Evolutionary conservation across 2,113 vertebrate species (phyloP).

Genomic region (Tringa solitaria): DNA sequence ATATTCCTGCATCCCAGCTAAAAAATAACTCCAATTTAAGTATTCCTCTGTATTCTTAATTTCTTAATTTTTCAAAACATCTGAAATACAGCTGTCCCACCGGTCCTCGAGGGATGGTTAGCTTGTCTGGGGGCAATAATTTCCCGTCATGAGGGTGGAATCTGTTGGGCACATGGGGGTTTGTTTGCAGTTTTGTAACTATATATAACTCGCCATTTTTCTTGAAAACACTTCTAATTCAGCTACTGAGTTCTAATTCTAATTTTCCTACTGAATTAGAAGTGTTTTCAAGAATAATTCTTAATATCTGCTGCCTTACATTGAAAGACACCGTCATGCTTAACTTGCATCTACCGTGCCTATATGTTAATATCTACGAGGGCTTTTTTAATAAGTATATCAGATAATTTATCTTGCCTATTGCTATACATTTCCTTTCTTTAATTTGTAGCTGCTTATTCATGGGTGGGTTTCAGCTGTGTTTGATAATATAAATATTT

Average conservation of each 20-base stretch:
- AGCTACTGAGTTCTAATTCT: too few species aligned
- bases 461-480: background rate
- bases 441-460: background rate
- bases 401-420: background rate
- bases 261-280: background rate
- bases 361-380: background rate
- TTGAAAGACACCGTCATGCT: background rate
- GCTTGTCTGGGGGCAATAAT: background rate
- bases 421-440: background rate
- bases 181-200: background rate
- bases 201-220: too few species aligned
- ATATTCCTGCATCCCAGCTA: background rate
- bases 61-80: background rate
- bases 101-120: accelerated
- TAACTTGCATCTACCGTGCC: background rate
- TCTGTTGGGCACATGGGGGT: background rate
- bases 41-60: background rate
- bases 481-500: background rate
- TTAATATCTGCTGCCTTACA: background rate
- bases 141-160: background rate
- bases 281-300: background rate
- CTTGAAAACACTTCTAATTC: too few species aligned
- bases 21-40: background rate
- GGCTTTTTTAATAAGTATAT: background rate
- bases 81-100: accelerated